phyloP scores from a whole-genome alignment of 2,888 invertebrate species.

The Trissolcus brochymenae region DNA sequence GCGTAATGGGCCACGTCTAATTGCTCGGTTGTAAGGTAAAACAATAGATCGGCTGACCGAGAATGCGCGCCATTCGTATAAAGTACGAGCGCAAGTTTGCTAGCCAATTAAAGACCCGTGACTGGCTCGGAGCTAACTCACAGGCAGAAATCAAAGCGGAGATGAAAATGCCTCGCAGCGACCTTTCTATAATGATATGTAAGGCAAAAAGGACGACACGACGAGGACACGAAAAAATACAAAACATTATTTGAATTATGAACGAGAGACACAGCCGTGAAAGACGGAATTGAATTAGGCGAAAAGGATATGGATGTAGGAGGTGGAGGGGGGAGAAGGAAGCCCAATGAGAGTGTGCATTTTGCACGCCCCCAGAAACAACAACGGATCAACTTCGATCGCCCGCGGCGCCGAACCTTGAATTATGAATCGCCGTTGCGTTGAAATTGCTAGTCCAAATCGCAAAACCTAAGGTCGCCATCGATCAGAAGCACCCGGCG shows the following conservation, averaged over 20 bases:
- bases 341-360: constrained; percentile 21
- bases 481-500: constrained; percentile 49
- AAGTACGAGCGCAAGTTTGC: constrained; percentile 33
- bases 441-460: constrained; percentile 41
- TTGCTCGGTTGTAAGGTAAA: constrained; percentile 19
- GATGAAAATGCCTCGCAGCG: constrained; percentile 37
- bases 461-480: constrained; percentile 40
- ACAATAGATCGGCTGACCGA: constrained; percentile 43
- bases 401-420: constrained; percentile 52
- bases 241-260: constrained; percentile 43
- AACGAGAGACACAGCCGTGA: constrained; percentile 29
- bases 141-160: constrained; percentile 40
- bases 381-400: constrained; percentile 40
- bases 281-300: constrained; percentile 52
- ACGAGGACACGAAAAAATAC: constrained; percentile 31
- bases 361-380: constrained; percentile 43
- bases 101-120: constrained; percentile 48
- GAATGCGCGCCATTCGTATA: constrained; percentile 30
- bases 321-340: constrained; percentile 20
- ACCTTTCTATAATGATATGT: constrained; percentile 28
- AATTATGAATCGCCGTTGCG: constrained; percentile 50
- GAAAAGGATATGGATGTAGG: constrained; percentile 25
- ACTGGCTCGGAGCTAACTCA: constrained; percentile 26
- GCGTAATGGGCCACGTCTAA: constrained; percentile 17
- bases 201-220: constrained; percentile 29